phyloP scores from a whole-genome alignment of 2,888 invertebrate genomes.

The Rotaria socialis region DNA sequence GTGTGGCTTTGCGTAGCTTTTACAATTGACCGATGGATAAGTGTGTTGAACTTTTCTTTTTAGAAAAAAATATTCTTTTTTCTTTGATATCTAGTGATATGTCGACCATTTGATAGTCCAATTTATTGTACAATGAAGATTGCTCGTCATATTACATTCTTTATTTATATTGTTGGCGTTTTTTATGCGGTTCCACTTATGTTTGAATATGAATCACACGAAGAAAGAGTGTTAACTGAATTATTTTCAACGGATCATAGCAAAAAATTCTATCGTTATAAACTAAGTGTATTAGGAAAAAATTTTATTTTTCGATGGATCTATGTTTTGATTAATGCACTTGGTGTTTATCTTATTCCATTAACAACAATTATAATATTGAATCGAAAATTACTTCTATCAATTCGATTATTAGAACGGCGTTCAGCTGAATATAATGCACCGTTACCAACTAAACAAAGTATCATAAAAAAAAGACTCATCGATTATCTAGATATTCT shows the following conservation, averaged over 20 bases:
- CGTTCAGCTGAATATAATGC: conserved; percentile 15
- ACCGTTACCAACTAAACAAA: conserved; percentile 1
- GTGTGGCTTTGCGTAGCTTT: conserved; percentile 26
- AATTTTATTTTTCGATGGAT: conserved; percentile 4
- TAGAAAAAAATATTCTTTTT: neutral
- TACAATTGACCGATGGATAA: conserved; percentile 33
- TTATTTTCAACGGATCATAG: neutral
- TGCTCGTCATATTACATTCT: neutral
- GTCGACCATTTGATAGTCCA: conserved; percentile 20
- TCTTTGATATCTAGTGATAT: neutral
- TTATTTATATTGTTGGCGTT: neutral
- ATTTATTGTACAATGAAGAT: conserved; percentile 2
- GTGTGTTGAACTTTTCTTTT: neutral
- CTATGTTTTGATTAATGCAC: conserved; percentile 8
- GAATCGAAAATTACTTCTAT: neutral
- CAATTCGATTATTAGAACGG: neutral
- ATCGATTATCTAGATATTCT: no score
- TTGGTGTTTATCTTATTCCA: conserved; percentile 21
- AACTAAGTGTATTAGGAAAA: neutral
- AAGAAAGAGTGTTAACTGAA: neutral
- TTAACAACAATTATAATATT: neutral
- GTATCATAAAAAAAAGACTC: neutral
- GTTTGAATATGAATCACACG: conserved; percentile 20
- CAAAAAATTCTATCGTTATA: neutral
- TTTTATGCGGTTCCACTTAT: neutral